These are phyloP conservation scores for Tiphia femorata DNA, from an alignment of 2,888 invertebrate genomes.

Conservation along the genomic window DNA sequence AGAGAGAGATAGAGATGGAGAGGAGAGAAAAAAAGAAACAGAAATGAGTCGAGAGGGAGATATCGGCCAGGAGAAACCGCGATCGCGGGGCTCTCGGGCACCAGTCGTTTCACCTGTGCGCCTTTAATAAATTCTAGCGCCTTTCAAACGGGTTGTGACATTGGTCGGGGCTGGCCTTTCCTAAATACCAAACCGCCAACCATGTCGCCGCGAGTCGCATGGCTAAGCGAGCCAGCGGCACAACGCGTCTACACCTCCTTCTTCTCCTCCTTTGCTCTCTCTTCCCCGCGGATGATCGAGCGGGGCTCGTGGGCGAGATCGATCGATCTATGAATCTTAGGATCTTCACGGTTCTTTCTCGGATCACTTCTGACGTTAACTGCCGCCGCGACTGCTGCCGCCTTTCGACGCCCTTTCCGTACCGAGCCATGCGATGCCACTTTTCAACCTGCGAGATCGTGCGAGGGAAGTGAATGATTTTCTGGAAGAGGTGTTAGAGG, in stretches of 20 bases:
- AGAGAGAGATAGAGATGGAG: neutral
- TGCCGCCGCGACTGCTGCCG: too few species aligned
- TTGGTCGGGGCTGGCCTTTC: slow-evolving; percentile 67
- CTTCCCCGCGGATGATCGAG: too few species aligned
- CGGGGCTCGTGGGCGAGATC: neutral
- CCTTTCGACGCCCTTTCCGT: too few species aligned
- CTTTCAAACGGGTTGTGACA: slow-evolving; percentile 68
- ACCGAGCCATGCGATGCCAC: too few species aligned
- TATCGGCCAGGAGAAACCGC: slow-evolving; percentile 20
- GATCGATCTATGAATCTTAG: too few species aligned
- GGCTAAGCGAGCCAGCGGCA: slow-evolving; percentile 42
- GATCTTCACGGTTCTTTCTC: too few species aligned
- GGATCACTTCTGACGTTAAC: too few species aligned
- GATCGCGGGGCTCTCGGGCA: slow-evolving; percentile 16
- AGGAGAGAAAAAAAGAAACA: neutral
- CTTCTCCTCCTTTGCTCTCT: too few species aligned
- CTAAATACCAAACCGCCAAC: slow-evolving; percentile 68
- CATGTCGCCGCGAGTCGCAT: slow-evolving; percentile 63
- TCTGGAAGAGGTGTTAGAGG: too few species aligned
- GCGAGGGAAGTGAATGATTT: too few species aligned
- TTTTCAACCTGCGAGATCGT: too few species aligned
- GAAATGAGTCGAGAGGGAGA: too few species aligned
- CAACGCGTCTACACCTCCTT: slow-evolving; percentile 37
- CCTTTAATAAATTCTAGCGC: slow-evolving; percentile 59
- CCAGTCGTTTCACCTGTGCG: slow-evolving; percentile 43